Conservation (phyloP, 2,113 vertebrate genomes). For the Apus apus region DNA sequence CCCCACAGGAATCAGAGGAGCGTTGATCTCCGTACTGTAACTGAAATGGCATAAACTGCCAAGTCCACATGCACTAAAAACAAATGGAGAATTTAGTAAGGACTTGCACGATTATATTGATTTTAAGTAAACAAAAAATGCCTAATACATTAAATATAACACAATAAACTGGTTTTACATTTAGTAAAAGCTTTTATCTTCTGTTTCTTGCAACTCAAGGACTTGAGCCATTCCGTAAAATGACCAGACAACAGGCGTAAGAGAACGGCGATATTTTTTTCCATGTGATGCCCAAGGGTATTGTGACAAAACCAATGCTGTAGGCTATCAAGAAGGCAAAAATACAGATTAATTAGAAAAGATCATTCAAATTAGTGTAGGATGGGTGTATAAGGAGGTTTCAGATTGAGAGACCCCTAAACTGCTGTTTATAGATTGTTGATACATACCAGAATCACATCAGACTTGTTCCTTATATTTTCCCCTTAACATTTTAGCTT, state of each 20-base stretch:
- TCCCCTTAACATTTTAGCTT: not conserved
- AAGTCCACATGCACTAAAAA: not conserved
- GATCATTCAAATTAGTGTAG: not conserved
- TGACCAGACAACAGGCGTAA: not conserved
- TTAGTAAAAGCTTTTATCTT: not conserved
- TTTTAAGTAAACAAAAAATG: not conserved
- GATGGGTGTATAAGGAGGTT: not conserved
- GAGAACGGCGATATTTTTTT: not conserved
- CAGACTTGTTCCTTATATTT: not conserved
- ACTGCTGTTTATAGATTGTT: not conserved
- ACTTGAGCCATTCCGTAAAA: not conserved
- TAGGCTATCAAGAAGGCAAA: not conserved
- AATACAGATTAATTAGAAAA: not conserved
- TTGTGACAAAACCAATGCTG: not conserved
- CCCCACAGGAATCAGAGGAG: slow-evolving; percentile 23
- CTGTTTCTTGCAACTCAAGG: not conserved
- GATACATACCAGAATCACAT: not conserved
- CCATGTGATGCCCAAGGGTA: not conserved
- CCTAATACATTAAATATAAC: not conserved
- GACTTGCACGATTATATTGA: not conserved
- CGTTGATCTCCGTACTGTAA: not conserved
- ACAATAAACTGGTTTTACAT: not conserved
- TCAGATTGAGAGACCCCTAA: not conserved
- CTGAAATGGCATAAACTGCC: slow-evolving; percentile 28
- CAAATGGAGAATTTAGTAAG: not conserved